phyloP scores from a whole-genome alignment of 2,113 vertebrate genomes.

The Garra rufa region DNA sequence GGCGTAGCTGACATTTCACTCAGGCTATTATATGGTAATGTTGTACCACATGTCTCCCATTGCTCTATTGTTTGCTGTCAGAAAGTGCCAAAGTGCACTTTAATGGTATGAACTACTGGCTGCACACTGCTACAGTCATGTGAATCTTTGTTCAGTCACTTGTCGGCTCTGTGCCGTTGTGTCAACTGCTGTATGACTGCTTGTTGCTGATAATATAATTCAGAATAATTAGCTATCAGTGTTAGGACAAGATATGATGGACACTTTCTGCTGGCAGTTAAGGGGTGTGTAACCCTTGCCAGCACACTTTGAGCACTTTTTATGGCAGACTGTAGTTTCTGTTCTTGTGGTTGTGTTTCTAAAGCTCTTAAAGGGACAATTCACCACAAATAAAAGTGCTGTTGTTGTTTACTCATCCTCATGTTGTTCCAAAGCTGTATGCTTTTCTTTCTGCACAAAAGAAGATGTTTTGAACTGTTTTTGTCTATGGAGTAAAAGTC shows the following conservation, averaged over 20 bases:
- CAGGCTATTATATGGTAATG: not conserved
- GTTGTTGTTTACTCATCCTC: not conserved
- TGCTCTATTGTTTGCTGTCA: slow-evolving; percentile 31
- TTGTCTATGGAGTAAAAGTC: not conserved
- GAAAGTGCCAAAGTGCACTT: slow-evolving; percentile 43
- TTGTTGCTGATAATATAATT: slow-evolving; percentile 24
- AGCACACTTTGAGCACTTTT: not conserved
- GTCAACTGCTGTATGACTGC: slow-evolving; percentile 13
- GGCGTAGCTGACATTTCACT: not conserved
- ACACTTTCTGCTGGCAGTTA: not conserved
- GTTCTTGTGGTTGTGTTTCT: not conserved
- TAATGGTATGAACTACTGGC: slow-evolving; percentile 13
- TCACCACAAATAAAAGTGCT: not conserved
- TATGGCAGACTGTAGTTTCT: not conserved
- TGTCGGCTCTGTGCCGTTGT: not conserved
- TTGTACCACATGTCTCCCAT: not conserved
- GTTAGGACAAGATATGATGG: slow-evolving; percentile 33
- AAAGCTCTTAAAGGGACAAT: not conserved
- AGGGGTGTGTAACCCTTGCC: not conserved
- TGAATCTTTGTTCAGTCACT: slow-evolving; percentile 13
- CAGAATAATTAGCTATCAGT: not conserved
- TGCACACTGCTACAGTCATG: slow-evolving; percentile 11
- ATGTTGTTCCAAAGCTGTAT: not conserved
- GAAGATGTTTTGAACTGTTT: not conserved
- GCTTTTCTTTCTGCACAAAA: not conserved